Evolutionary conservation across 2,797 vertebrate species (phyloP).

Genomic region (Gouania willdenowi): DNA sequence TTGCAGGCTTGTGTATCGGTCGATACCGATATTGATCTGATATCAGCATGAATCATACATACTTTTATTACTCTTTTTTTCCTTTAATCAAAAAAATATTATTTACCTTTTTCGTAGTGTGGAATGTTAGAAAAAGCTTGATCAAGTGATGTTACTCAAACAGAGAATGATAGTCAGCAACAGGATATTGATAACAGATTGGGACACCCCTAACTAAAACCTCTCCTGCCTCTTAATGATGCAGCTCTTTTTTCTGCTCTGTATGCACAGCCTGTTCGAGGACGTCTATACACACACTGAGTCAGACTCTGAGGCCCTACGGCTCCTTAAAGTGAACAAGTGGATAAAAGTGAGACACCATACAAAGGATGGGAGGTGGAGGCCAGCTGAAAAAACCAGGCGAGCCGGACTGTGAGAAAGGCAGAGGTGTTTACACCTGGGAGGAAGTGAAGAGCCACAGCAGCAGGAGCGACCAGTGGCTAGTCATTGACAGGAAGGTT

Average conservation of each 20-base stretch:
- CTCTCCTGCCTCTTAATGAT: no score
- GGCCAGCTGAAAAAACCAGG: slow-evolving; percentile 40
- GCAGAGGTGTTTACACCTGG: slow-evolving; percentile 78
- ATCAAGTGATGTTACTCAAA: no score
- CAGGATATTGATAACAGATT: no score
- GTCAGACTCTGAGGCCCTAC: slow-evolving; percentile 23
- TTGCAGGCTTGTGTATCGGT: no score
- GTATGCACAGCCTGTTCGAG: not conserved
- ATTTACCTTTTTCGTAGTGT: no score
- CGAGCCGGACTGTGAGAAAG: slow-evolving; percentile 29
- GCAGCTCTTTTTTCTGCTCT: not conserved
- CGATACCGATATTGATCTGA: no score
- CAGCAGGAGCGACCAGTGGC: slow-evolving; percentile 79
- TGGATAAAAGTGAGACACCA: slow-evolving; percentile 8
- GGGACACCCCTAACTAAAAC: no score
- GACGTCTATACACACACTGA: slow-evolving; percentile 13
- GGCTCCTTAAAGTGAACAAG: slow-evolving; percentile 10
- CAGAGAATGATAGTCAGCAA: no score
- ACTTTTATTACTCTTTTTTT: no score
- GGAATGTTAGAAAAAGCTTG: no score
- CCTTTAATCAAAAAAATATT: no score
- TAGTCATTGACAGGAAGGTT: slow-evolving; percentile 86
- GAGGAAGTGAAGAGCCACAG: slow-evolving; percentile 82
- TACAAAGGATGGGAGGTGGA: slow-evolving; percentile 51
- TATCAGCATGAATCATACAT: no score